Conservation (phyloP, 1,140 invertebrate genomes). For the Orchestia grillus region DNA sequence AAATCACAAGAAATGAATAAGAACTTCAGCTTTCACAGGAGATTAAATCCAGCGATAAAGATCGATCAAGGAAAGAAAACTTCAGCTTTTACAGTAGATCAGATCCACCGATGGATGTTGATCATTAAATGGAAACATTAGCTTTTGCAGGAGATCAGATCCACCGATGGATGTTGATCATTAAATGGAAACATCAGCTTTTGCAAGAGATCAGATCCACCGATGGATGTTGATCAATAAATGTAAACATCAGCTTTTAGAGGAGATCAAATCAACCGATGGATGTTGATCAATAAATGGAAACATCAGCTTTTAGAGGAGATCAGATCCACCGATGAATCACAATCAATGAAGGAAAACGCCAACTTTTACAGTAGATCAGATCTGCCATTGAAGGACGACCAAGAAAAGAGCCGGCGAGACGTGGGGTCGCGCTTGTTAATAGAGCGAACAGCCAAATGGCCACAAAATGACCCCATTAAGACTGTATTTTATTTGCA, state of each 20-base stretch:
- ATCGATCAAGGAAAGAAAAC: background rate
- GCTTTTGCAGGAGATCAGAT: background rate
- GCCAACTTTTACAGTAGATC: background rate
- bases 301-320: background rate
- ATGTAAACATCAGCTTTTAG: background rate
- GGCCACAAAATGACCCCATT: slow-evolving; percentile 52
- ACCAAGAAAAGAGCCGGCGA: background rate
- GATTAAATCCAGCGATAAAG: background rate
- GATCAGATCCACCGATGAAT: background rate
- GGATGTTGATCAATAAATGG: background rate
- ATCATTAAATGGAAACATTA: background rate
- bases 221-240: background rate
- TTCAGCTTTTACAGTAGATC: background rate
- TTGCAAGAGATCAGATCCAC: background rate
- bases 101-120: background rate
- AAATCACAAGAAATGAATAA: too few species aligned
- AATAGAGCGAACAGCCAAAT: slow-evolving; percentile 55
- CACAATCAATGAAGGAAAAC: background rate
- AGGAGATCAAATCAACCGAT: too few species aligned
- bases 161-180: background rate
- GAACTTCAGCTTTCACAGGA: too few species aligned
- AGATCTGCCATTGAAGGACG: background rate
- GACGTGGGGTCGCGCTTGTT: slow-evolving; percentile 31
- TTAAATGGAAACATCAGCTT: background rate
- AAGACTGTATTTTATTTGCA: slow-evolving; percentile 57